These are phyloP conservation scores for Cybosia mesomella DNA, from an alignment of 2,888 invertebrate genomes.

Conservation along the genomic window DNA sequence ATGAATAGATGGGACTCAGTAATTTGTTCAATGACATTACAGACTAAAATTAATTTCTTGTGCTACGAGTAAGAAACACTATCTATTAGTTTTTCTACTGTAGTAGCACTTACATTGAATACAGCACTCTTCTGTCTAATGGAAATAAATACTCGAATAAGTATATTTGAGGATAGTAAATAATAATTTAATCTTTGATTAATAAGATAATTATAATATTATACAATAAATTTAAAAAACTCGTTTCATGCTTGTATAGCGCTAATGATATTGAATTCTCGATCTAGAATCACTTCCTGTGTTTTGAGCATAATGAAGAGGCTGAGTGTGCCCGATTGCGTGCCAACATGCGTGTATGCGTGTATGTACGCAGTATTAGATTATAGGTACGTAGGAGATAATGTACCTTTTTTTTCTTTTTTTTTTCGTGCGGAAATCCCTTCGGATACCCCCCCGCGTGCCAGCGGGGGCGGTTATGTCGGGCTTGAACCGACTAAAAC, in stretches of 20 bases:
- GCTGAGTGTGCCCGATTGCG: conserved; percentile 33
- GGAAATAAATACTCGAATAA: too few relatives aligned
- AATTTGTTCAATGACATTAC: conserved; percentile 19
- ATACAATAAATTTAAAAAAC: conserved; percentile 20
- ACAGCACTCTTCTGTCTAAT: too few relatives aligned
- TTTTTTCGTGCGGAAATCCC: too few relatives aligned
- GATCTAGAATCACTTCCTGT: conserved; percentile 71
- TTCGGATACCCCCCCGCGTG: too few relatives aligned
- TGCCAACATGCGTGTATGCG: conserved; percentile 8
- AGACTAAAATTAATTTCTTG: not conserved
- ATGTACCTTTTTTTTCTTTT: too few relatives aligned
- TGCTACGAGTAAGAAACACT: not conserved
- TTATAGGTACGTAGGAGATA: conserved; percentile 20
- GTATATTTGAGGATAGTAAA: not conserved
- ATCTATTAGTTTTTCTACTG: too few relatives aligned
- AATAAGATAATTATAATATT: not conserved
- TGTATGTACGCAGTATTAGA: too few relatives aligned
- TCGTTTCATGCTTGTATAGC: conserved; percentile 11
- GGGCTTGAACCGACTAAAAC: too few relatives aligned
- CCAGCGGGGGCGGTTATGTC: too few relatives aligned
- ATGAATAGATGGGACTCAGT: conserved; percentile 12
- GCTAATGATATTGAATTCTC: conserved; percentile 60
- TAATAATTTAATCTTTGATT: not conserved
- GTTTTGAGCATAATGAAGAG: conserved; percentile 58
- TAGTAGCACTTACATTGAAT: too few relatives aligned